phyloP scores from a whole-genome alignment of 2,797 vertebrate genomes.

The Mus caroli region DNA sequence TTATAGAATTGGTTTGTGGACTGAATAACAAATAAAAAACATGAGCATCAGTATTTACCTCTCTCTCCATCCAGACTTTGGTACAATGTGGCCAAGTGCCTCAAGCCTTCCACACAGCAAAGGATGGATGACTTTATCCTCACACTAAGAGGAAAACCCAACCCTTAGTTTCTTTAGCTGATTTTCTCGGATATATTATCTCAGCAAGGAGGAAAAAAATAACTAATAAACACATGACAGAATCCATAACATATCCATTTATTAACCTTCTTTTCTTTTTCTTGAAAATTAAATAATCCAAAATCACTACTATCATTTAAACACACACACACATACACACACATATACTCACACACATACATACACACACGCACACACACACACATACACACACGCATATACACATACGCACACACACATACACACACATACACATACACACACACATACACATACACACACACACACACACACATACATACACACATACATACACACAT shows the following conservation, averaged over 20 bases:
- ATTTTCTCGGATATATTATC: background rate
- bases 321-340: background rate
- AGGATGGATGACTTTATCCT: background rate
- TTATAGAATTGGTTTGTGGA: background rate
- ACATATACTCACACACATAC: background rate
- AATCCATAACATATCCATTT: background rate
- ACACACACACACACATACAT: background rate
- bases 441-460: background rate
- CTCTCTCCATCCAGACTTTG: background rate
- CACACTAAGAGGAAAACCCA: background rate
- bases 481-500: too few species aligned
- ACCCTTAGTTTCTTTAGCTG: background rate
- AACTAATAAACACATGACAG: background rate
- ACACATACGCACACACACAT: too few species aligned
- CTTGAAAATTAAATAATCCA: constrained; percentile 23
- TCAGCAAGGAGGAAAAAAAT: too few species aligned
- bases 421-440: background rate
- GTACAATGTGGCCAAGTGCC: accelerated
- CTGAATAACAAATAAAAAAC: background rate
- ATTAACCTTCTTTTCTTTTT: constrained; percentile 4
- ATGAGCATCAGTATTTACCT: background rate
- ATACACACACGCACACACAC: background rate
- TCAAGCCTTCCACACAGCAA: too few species aligned
- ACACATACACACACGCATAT: too few species aligned
- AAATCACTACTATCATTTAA: background rate